Percentiles rank a stretch among this genome's conserved stretches.
Conservation (phyloP, 1,140 invertebrate species). For the Bombus superbus region DNA sequence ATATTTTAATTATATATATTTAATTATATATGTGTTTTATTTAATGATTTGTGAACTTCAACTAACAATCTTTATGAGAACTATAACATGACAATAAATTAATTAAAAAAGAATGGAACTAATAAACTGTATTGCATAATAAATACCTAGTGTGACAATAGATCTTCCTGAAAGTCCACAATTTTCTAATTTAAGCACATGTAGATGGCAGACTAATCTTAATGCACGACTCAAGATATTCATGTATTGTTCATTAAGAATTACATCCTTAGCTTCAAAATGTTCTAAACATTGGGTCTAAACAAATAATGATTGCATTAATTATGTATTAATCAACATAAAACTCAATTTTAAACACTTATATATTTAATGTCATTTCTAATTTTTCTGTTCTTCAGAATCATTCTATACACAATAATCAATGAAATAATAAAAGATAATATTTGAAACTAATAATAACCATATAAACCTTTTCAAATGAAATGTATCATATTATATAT, state of each 20-base stretch:
- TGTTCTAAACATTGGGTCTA: constrained; percentile 89
- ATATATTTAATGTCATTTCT: not conserved
- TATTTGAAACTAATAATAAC: not conserved
- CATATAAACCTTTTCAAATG: not conserved
- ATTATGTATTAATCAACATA: constrained; percentile 27
- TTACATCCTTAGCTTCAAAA: constrained; percentile 87
- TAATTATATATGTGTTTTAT: not conserved
- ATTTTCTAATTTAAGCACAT: constrained; percentile 89
- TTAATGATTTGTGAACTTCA: constrained; percentile 27
- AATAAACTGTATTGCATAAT: constrained; percentile 44
- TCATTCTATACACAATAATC: not conserved
- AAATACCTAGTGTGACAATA: constrained; percentile 86
- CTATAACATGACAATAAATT: not conserved
- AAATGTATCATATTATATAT: constrained; percentile 9
- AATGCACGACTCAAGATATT: constrained; percentile 88
- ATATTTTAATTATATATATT: too few relatives aligned
- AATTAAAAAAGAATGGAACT: constrained; percentile 3
- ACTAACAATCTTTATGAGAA: not conserved
- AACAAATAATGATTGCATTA: constrained; percentile 66
- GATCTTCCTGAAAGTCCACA: constrained; percentile 87
- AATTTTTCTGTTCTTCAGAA: not conserved
- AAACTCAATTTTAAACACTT: constrained; percentile 8
- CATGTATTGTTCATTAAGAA: constrained; percentile 87
- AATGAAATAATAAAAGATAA: constrained; percentile 9
- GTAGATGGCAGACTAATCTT: constrained; percentile 86